These are phyloP conservation scores for Paramormyrops hopkinsi DNA, from an alignment of 2,797 vertebrate species.

Conservation along the genomic window DNA sequence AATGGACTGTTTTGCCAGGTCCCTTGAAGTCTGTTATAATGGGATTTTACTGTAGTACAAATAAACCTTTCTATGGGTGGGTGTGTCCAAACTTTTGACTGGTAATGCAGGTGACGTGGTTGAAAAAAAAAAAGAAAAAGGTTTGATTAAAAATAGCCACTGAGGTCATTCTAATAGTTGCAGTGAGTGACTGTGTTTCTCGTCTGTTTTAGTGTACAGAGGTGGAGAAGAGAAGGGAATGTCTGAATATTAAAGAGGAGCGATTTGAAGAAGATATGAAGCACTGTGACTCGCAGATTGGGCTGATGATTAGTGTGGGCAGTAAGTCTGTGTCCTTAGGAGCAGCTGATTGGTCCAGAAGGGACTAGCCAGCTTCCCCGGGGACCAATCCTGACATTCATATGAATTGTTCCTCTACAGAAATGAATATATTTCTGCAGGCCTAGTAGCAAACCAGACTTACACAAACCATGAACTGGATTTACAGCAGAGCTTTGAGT, in stretches of 20 bases:
- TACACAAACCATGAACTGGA: not conserved
- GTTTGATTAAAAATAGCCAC: not conserved
- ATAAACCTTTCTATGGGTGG: not conserved
- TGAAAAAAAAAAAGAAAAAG: not conserved
- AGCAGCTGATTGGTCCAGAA: not conserved
- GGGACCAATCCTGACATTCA: not conserved
- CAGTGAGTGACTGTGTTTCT: not conserved
- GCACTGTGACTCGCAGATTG: not conserved
- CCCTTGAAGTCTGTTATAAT: too few species aligned
- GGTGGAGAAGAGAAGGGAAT: not conserved
- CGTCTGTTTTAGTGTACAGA: not conserved
- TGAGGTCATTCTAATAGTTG: not conserved
- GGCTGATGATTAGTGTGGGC: slow-evolving; percentile 36
- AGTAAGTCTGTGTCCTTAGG: slow-evolving; percentile 36
- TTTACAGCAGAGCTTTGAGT: not conserved
- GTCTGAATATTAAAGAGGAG: slow-evolving; percentile 50
- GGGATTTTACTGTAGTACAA: not conserved
- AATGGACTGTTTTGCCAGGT: too few species aligned
- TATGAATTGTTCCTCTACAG: not conserved
- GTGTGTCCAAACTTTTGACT: not conserved
- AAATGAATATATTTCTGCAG: not conserved
- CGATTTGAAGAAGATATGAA: slow-evolving; percentile 20
- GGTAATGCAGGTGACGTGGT: not conserved
- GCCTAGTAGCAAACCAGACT: not conserved
- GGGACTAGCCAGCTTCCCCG: not conserved